Base-by-base conservation (phyloP, 64 coral and sea anemone species). In the Hydrozoanthus tunicans region DNA sequence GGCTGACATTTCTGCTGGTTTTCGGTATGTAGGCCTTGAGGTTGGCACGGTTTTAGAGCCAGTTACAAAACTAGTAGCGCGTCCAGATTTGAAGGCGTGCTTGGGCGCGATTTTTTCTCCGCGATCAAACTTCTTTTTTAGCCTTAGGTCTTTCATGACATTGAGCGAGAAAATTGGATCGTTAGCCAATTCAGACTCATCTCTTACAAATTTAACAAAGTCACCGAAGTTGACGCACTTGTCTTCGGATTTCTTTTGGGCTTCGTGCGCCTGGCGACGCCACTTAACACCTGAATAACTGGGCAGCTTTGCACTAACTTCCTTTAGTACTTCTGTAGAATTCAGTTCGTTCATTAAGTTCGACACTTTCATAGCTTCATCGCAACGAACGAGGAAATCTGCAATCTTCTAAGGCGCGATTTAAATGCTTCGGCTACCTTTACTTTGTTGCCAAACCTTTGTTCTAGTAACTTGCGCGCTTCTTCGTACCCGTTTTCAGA, bases 281-380 rank as follows among this genome's bases (percentile, higher is more conserved):
- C 64, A 86, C 65, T 86, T 86, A 68, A 53, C 83, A 71, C 83
- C 83, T 68, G 83, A 86, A 86, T 86, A 86, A 68, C 64, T 71
- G 15, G 83, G 83, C 6, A 83, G 59, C 26, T 83, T 83, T 62
- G 81, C 81, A 53, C 81, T 64, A 61, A 83, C 52, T 83, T 83
- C 43, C 14, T 56, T 86, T 20, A 86, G 61, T 0, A 64, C 54
- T 54, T 70, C 63, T 64, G n/a, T 53, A 63, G 64, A 86, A 57
- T 86, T 57, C 6, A 71, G 61, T 86, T 70, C 64, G 1, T 70
- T 54, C 59, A 68, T 86, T 5, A 43, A 86, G 15, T 70, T 70
- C 53, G 10, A 63, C 0, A 70, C 54, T 70, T 86, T 86, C 63
- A 86, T 70, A 86, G 82, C 82, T 51, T 86, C 64, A n/a, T 86